phyloP scores from a whole-genome alignment of 2,797 vertebrate species.

The Sylvilagus floridanus region DNA sequence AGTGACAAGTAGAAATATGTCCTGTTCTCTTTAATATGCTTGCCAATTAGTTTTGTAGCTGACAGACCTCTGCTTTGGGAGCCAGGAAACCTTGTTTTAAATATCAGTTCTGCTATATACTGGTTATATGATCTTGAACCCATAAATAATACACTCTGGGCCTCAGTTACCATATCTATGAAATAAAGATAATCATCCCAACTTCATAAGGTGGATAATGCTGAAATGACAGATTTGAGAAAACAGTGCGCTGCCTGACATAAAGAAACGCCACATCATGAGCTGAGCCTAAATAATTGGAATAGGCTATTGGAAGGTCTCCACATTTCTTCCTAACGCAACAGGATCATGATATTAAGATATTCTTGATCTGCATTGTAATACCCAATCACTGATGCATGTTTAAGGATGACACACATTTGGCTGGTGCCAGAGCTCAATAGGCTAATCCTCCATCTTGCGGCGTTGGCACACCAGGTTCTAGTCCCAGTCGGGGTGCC shows the following conservation, averaged over 20 bases:
- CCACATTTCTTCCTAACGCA: neutral
- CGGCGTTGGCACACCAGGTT: too few species aligned
- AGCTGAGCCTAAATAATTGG: neutral
- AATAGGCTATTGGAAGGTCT: neutral
- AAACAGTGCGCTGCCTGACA: neutral
- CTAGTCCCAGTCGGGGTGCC: too few species aligned
- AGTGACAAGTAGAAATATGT: neutral
- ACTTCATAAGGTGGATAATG: neutral
- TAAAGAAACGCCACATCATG: neutral
- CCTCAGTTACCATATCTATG: conserved; percentile 25
- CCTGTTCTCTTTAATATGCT: conserved; percentile 37
- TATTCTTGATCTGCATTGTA: neutral
- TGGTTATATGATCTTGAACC: neutral
- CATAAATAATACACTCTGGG: neutral
- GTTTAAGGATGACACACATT: conserved; percentile 30
- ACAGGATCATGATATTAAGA: neutral
- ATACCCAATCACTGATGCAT: neutral
- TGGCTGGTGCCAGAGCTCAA: neutral
- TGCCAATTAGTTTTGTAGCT: neutral
- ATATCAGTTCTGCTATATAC: conserved; percentile 5
- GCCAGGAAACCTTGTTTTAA: conserved; percentile 27
- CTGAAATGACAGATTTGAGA: conserved; percentile 22
- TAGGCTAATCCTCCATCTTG: too few species aligned
- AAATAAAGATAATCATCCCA: neutral
- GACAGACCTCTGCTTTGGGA: conserved; percentile 1